A percentile compares a stretch with the other conserved stretches of the same genome.
Conservation (phyloP, 2,113 vertebrate species). For the Callionymus lyra region DNA sequence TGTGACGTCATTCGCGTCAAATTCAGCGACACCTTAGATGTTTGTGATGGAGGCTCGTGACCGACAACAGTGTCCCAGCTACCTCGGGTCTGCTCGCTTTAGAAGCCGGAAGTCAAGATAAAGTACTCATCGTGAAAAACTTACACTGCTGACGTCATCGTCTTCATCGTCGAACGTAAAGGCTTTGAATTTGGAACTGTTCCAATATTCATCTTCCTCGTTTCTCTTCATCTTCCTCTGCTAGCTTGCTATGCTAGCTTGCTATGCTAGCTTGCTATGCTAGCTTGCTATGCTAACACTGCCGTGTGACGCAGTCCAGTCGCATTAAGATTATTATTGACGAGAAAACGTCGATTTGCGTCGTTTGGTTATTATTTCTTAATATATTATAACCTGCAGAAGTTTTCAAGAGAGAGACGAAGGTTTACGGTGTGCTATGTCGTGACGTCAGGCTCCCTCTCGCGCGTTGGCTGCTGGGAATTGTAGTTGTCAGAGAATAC, state of each 20-base stretch:
- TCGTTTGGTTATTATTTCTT: background rate
- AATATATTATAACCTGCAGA: background rate
- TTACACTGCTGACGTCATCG: slow-evolving; percentile 71
- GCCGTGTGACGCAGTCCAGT: background rate
- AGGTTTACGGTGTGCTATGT: too few relatives aligned
- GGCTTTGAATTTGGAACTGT: slow-evolving; percentile 85
- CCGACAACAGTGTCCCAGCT: too few relatives aligned
- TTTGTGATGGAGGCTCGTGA: too few relatives aligned
- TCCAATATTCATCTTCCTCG: slow-evolving; percentile 95
- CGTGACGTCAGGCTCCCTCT: too few relatives aligned
- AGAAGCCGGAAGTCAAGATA: too few relatives aligned
- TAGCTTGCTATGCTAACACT: slow-evolving; percentile 11
- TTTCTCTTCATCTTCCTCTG: slow-evolving; percentile 80
- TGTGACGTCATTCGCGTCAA: background rate
- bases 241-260: too few relatives aligned
- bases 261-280: too few relatives aligned
- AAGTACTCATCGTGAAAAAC: background rate
- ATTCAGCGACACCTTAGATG: too few relatives aligned
- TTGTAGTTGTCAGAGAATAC: slow-evolving; percentile 16
- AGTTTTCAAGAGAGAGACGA: background rate
- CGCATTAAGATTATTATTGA: background rate
- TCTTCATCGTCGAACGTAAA: slow-evolving; percentile 95
- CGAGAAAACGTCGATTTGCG: background rate
- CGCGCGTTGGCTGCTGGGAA: slow-evolving; percentile 28
- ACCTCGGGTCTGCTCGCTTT: too few relatives aligned